Evolutionary conservation across 2,797 vertebrate genomes (phyloP).

Genomic region (Argentina silus): DNA sequence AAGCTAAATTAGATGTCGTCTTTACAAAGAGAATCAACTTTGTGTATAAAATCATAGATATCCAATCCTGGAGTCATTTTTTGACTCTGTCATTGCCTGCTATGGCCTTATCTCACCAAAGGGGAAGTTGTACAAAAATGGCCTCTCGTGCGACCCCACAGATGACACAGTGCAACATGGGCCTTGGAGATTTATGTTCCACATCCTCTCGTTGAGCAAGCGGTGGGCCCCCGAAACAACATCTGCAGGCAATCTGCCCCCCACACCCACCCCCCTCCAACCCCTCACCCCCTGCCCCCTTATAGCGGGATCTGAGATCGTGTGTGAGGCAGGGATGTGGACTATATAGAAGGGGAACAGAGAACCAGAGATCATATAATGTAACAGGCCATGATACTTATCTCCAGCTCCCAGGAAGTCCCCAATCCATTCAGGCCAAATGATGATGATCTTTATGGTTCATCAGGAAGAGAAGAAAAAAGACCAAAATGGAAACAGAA

Average conservation of each 20-base stretch:
- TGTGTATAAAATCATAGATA: not conserved
- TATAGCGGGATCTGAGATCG: constrained; percentile 30
- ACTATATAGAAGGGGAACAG: constrained; percentile 24
- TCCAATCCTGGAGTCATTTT: not conserved
- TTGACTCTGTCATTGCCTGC: not conserved
- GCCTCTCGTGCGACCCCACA: constrained; percentile 54
- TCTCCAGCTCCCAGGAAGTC: constrained; percentile 62
- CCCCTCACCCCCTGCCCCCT: constrained; percentile 34
- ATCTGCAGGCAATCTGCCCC: constrained; percentile 71
- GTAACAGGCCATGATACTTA: constrained; percentile 44
- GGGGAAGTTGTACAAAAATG: constrained; percentile 42
- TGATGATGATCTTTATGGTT: constrained; percentile 22
- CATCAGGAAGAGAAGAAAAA: constrained; percentile 30
- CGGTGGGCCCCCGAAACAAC: constrained; percentile 60
- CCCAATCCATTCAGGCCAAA: constrained; percentile 49
- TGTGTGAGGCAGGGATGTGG: constrained; percentile 26
- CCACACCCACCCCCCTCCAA: constrained; percentile 18
- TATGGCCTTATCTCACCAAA: not conserved
- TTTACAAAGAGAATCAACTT: not conserved
- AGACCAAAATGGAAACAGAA: constrained; percentile 30
- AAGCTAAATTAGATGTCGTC: not conserved
- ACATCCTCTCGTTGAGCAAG: constrained; percentile 66
- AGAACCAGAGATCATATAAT: constrained; percentile 34
- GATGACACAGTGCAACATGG: constrained; percentile 50
- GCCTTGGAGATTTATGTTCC: constrained; percentile 70